Evolutionary conservation across 2,113 vertebrate genomes (phyloP).

Genomic region (Pitta sordida): DNA sequence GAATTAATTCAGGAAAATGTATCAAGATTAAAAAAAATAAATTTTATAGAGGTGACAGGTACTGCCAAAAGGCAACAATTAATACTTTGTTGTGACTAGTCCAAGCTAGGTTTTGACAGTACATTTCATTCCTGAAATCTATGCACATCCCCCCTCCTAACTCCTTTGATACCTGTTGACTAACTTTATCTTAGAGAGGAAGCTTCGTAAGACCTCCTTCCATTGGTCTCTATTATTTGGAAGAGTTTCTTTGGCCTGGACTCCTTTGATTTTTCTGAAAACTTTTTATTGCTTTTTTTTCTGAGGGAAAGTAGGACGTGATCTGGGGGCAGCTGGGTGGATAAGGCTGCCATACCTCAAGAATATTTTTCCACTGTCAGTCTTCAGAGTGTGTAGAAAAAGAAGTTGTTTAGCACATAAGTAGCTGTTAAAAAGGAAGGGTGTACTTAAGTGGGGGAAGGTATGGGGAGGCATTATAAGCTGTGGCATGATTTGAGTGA

Average conservation of each 20-base stretch:
- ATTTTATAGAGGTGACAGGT: fast-evolving
- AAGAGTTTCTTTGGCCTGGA: neutral
- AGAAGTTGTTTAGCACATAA: neutral
- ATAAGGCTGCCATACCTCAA: neutral
- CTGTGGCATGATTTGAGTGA: slow-evolving; percentile 36
- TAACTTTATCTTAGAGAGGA: neutral
- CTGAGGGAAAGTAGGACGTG: neutral
- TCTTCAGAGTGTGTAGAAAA: neutral
- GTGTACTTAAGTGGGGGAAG: neutral
- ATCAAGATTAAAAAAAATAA: neutral
- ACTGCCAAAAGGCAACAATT: neutral
- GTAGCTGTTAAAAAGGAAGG: slow-evolving; percentile 42
- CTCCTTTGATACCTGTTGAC: neutral
- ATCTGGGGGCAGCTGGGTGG: neutral
- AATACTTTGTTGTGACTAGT: neutral
- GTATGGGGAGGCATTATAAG: neutral
- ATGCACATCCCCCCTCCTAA: neutral
- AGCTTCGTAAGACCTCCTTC: neutral
- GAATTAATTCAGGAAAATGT: neutral
- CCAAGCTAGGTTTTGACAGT: neutral
- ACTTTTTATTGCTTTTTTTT: neutral
- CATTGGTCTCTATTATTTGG: neutral
- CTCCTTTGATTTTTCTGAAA: neutral
- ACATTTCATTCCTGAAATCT: neutral
- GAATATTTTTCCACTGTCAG: neutral